Evolutionary conservation across 2,797 vertebrate species (phyloP).

Genomic region (Sebastes kiyomatsui): DNA sequence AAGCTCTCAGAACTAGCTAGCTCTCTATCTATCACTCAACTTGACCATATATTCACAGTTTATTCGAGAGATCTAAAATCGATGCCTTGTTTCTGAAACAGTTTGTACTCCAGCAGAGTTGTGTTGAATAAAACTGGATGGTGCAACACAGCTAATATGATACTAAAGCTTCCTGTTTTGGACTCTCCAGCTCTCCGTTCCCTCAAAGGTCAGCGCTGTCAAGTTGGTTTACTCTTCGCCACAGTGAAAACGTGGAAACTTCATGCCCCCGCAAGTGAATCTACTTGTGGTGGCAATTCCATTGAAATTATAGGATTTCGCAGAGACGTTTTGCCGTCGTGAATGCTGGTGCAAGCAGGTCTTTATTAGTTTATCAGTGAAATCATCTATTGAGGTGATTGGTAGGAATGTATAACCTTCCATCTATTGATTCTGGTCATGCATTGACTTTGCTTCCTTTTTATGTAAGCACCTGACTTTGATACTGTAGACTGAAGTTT

Average conservation of each 20-base stretch:
- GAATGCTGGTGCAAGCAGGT: neutral
- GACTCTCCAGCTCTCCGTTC: neutral
- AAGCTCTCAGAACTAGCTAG: neutral
- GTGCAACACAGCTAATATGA: neutral
- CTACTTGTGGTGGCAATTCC: neutral
- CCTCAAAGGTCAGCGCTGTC: neutral
- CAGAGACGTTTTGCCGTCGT: neutral
- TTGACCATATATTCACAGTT: neutral
- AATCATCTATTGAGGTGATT: neutral
- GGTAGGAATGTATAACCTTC: neutral
- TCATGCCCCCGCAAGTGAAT: neutral
- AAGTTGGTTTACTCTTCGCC: neutral
- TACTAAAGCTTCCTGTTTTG: neutral
- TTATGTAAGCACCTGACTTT: neutral
- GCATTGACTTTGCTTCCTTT: neutral
- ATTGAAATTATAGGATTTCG: neutral
- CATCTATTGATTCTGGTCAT: neutral
- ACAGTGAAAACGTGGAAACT: neutral
- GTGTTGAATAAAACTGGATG: neutral
- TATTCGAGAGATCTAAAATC: neutral
- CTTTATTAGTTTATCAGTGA: neutral
- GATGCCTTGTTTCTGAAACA: neutral
- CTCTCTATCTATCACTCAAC: neutral
- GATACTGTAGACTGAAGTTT: neutral
- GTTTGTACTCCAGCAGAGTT: neutral